Conservation (phyloP, 2,888 invertebrate species). For the Eumerus sabulonum region DNA sequence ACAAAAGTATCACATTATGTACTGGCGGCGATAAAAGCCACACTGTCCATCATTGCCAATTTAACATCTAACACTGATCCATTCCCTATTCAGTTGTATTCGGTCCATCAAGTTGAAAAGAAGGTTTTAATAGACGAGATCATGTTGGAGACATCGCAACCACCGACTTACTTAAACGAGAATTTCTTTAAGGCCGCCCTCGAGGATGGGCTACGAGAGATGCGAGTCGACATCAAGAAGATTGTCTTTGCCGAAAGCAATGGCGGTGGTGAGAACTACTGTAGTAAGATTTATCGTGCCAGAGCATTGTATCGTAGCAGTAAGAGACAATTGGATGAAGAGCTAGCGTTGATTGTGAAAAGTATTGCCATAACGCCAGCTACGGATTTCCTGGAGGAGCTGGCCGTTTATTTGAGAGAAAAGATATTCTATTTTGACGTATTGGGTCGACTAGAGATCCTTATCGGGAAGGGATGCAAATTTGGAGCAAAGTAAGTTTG, state of each 20-base stretch:
- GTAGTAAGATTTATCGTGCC: constrained; percentile 77
- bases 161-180: constrained; percentile 75
- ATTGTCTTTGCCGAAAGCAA: constrained; percentile 74
- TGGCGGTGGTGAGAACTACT: constrained; percentile 77
- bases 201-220: constrained; percentile 75
- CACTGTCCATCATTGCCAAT: not conserved
- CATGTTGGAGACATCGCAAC: constrained; percentile 69
- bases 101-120: constrained; percentile 22
- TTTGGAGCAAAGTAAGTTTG: constrained; percentile 74
- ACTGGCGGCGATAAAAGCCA: constrained; percentile 30
- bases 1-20: constrained; percentile 4
- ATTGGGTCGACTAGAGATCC: constrained; percentile 78
- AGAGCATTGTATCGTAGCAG: constrained; percentile 73
- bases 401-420: constrained; percentile 79
- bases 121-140: constrained; percentile 71
- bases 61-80: constrained; percentile 33
- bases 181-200: constrained; percentile 76
- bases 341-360: constrained; percentile 76
- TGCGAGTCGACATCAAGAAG: constrained; percentile 74
- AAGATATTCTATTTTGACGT: constrained; percentile 79
- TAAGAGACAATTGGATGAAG: constrained; percentile 74
- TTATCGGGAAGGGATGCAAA: constrained; percentile 76
- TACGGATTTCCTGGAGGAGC: constrained; percentile 78
- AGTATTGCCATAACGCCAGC: constrained; percentile 78
- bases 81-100: constrained; percentile 39